A percentile compares a stretch with the other conserved stretches of the same genome.
phyloP scores from a whole-genome alignment of 2,797 vertebrate genomes.

The Coendou prehensilis region DNA sequence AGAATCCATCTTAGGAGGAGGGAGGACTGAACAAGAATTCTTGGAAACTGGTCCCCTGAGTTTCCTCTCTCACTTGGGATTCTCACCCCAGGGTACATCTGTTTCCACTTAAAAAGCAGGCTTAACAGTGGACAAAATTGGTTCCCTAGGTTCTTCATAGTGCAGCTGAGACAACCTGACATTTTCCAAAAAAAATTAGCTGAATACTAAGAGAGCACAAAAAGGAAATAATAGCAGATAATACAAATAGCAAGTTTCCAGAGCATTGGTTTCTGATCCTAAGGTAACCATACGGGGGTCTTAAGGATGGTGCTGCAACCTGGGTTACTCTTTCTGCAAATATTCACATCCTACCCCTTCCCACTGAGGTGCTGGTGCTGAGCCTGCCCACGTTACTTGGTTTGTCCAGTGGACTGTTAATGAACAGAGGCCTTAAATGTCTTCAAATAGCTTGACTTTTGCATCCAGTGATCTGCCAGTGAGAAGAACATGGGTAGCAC shows the following conservation, averaged over 20 bases:
- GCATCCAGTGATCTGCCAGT: background rate
- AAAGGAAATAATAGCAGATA: conserved; percentile 66
- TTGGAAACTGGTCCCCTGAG: background rate
- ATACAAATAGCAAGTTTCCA: conserved; percentile 56
- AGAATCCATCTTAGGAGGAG: rapidly evolving
- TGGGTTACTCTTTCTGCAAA: background rate
- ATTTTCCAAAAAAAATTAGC: conserved; percentile 66
- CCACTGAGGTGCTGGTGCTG: background rate
- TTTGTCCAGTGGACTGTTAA: background rate
- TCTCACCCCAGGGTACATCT: background rate
- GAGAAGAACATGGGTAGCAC: background rate
- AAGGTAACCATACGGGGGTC: conserved; percentile 3
- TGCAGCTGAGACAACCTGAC: conserved; percentile 70
- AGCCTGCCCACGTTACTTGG: background rate
- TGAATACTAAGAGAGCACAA: conserved; percentile 62
- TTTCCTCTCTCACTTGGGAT: background rate
- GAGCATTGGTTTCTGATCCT: conserved; percentile 41
- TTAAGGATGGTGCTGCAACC: background rate
- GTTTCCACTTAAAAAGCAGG: conserved; percentile 41
- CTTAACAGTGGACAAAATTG: background rate
- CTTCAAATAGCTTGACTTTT: background rate
- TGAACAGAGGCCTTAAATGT: background rate
- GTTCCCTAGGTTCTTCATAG: conserved; percentile 44
- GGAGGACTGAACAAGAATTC: background rate
- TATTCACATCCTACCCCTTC: background rate